phyloP scores from a whole-genome alignment of 2,113 vertebrate species.

The Trichomycterus rosablanca region DNA sequence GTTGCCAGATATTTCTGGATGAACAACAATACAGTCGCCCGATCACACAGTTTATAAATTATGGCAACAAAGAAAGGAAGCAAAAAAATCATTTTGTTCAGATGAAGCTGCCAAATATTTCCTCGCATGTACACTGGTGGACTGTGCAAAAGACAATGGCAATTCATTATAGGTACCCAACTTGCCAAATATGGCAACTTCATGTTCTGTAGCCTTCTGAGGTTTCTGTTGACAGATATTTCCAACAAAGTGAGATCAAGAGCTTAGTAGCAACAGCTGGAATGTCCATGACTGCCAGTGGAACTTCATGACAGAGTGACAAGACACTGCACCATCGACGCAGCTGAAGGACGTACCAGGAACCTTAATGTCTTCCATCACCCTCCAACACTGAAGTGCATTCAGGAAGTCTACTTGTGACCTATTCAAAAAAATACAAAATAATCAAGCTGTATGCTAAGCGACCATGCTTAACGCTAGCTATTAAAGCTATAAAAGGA shows the following conservation, averaged over 20 bases:
- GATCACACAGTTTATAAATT: too few relatives aligned
- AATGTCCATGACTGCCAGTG: conserved; percentile 8
- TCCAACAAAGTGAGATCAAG: not conserved
- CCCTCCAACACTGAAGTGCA: not conserved
- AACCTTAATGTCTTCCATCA: not conserved
- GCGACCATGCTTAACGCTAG: not conserved
- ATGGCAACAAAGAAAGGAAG: too few relatives aligned
- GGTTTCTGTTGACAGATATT: not conserved
- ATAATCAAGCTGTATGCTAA: not conserved
- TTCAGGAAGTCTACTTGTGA: conserved; percentile 11
- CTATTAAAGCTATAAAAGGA: too few relatives aligned
- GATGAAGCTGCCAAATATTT: too few relatives aligned
- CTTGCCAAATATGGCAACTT: too few relatives aligned
- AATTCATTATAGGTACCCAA: too few relatives aligned
- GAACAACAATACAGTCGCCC: too few relatives aligned
- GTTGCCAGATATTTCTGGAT: too few relatives aligned
- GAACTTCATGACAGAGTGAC: not conserved
- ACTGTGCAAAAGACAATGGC: too few relatives aligned
- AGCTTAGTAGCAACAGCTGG: conserved; percentile 1
- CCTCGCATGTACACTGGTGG: too few relatives aligned
- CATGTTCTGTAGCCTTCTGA: too few relatives aligned
- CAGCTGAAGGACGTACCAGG: conserved; percentile 1
- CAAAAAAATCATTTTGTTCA: too few relatives aligned
- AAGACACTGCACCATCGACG: not conserved
- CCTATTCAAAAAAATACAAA: conserved; percentile 16